phyloP scores from a whole-genome alignment of 2,888 invertebrate species.

The Caenorhabditis sp. region DNA sequence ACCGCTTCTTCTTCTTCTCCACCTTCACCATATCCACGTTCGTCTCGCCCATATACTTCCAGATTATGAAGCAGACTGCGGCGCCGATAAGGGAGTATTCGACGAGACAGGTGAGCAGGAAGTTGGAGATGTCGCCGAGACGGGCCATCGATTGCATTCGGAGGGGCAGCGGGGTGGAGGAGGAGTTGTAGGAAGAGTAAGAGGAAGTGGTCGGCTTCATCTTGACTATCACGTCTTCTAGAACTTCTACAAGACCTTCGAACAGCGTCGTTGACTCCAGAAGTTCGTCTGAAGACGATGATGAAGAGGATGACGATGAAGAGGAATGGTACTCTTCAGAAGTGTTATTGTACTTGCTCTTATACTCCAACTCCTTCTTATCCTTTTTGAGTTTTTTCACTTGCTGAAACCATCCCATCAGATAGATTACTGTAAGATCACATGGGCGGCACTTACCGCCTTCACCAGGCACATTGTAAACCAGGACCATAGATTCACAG shows the following conservation, averaged over 20 bases:
- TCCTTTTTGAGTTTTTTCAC: slow-evolving; percentile 45
- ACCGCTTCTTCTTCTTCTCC: slow-evolving; percentile 71
- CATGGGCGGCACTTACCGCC: slow-evolving; percentile 68
- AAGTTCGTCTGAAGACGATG: slow-evolving; percentile 36
- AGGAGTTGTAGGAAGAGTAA: neutral
- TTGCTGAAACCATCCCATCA: too few relatives aligned
- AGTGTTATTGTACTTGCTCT: slow-evolving; percentile 11
- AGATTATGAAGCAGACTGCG: slow-evolving; percentile 81
- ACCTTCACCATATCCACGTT: slow-evolving; percentile 4
- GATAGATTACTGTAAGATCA: too few relatives aligned
- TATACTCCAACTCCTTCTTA: slow-evolving; percentile 39
- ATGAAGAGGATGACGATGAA: slow-evolving; percentile 33
- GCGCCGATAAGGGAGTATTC: slow-evolving; percentile 81
- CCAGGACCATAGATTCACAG: slow-evolving; percentile 82
- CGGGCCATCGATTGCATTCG: slow-evolving; percentile 61
- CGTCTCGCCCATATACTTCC: slow-evolving; percentile 77
- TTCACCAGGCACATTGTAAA: slow-evolving; percentile 81
- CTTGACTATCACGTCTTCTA: neutral
- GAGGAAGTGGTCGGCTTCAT: slow-evolving; percentile 22
- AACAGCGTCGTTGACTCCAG: slow-evolving; percentile 20
- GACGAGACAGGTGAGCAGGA: slow-evolving; percentile 80
- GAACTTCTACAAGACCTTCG: slow-evolving; percentile 19
- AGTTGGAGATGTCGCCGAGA: slow-evolving; percentile 80
- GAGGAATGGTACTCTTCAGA: neutral
- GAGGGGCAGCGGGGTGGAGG: slow-evolving; percentile 8